Evolutionary conservation across 2,888 invertebrate genomes (phyloP).

Genomic region (Athalia cordata): DNA sequence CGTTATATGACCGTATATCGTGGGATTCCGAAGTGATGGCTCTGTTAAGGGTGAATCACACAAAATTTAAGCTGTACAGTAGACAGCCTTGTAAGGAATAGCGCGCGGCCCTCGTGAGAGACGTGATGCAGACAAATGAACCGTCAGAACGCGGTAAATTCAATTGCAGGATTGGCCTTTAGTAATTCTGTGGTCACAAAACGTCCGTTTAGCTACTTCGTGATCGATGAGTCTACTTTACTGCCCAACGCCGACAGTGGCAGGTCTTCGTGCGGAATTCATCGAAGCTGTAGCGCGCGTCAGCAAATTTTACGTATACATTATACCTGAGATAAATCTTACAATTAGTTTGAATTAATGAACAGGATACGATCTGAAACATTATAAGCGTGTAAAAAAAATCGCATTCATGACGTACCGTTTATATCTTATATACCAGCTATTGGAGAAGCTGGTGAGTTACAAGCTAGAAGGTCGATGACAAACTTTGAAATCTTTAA

Average conservation of each 20-base stretch:
- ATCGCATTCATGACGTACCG: conserved; percentile 7
- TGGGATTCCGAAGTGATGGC: conserved; percentile 28
- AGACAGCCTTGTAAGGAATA: not conserved
- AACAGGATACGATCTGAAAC: no score
- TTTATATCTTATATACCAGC: not conserved
- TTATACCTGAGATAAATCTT: no score
- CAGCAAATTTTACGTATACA: no score
- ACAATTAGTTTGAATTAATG: no score
- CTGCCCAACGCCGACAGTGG: not conserved
- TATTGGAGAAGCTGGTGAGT: no score
- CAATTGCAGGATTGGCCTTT: conserved; percentile 23
- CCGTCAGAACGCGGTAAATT: conserved; percentile 37
- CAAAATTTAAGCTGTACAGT: conserved; percentile 1
- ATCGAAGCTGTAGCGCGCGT: no score
- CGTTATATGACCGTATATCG: not conserved
- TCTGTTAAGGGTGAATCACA: conserved; percentile 31
- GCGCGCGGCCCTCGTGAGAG: conserved; percentile 13
- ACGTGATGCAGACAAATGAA: conserved; percentile 42
- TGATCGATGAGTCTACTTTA: conserved; percentile 16
- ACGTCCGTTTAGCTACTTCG: not conserved
- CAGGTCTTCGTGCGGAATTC: not conserved
- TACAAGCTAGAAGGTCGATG: conserved; percentile 20
- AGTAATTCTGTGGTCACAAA: conserved; percentile 31
- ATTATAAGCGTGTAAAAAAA: not conserved
- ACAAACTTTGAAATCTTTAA: conserved; percentile 42